Conservation (phyloP, 2,888 invertebrate genomes). For the Leucophora obtusa region DNA sequence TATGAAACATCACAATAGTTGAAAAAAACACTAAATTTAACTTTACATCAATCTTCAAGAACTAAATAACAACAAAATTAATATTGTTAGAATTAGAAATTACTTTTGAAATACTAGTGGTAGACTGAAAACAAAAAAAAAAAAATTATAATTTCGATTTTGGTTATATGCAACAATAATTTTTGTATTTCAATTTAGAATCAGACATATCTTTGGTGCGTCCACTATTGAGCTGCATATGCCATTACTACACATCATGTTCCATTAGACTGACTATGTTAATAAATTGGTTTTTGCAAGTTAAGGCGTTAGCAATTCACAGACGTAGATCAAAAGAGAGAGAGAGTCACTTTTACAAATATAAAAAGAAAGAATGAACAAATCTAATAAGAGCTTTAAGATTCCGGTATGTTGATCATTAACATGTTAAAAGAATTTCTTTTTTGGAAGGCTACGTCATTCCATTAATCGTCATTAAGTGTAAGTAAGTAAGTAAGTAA, state of each 20-base stretch:
- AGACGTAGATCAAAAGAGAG: neutral
- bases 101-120: slow-evolving; percentile 1
- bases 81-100: slow-evolving; percentile 36
- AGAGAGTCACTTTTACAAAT: neutral
- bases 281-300: slow-evolving; percentile 42
- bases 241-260: slow-evolving; percentile 9
- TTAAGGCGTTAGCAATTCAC: slow-evolving; percentile 46
- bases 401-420: slow-evolving; percentile 27
- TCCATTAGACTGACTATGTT: slow-evolving; percentile 36
- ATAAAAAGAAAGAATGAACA: neutral
- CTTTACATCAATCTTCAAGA: slow-evolving; percentile 19
- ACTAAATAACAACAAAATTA: slow-evolving; percentile 24
- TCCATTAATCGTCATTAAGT: slow-evolving; percentile 34
- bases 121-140: slow-evolving; percentile 7
- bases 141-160: slow-evolving; percentile 10
- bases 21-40: neutral
- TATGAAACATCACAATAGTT: neutral
- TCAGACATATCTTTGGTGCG: slow-evolving; percentile 11
- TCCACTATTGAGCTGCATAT: slow-evolving; percentile 9
- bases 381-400: slow-evolving; percentile 19
- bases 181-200: slow-evolving; percentile 14
- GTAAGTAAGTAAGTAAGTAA: too few species aligned
- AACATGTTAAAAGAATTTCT: slow-evolving; percentile 34
- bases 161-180: slow-evolving; percentile 36
- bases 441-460: slow-evolving; percentile 23